These are phyloP conservation scores for Notolabrus celidotus DNA, from an alignment of 2,797 vertebrate genomes.

Conservation along the genomic window DNA sequence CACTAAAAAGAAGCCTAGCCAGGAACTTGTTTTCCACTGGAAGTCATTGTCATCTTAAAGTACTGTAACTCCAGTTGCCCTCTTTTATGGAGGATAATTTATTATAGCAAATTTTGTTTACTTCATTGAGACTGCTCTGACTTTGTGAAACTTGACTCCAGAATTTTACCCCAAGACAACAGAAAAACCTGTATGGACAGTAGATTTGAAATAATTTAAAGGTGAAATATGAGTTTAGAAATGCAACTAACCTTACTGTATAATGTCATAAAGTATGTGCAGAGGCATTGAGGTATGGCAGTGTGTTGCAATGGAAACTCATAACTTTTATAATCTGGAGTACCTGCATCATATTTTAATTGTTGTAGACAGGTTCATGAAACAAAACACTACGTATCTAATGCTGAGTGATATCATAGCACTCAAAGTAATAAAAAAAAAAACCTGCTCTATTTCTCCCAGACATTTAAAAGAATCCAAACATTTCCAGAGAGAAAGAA, in stretches of 20 bases:
- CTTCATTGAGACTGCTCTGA: too few relatives aligned
- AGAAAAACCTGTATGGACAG: too few relatives aligned
- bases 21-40: too few relatives aligned
- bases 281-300: background rate
- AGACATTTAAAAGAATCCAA: conserved; percentile 4
- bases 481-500: conserved; percentile 4
- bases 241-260: background rate
- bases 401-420: conserved; percentile 36
- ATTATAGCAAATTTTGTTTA: too few relatives aligned
- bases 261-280: background rate
- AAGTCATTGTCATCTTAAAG: too few relatives aligned
- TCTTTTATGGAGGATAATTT: too few relatives aligned
- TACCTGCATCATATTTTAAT: background rate
- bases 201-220: conserved; percentile 3
- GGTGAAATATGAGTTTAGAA: background rate
- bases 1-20: too few relatives aligned
- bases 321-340: background rate
- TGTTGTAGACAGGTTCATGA: background rate
- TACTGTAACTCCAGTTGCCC: too few relatives aligned
- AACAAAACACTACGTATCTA: background rate
- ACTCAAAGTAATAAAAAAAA: conserved; percentile 28
- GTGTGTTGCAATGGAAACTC: background rate
- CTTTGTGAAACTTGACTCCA: too few relatives aligned
- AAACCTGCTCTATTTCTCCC: background rate
- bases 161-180: too few relatives aligned